These are phyloP conservation scores for Myxocyprinus asiaticus DNA, from an alignment of 2,113 vertebrate genomes.

Conservation along the genomic window DNA sequence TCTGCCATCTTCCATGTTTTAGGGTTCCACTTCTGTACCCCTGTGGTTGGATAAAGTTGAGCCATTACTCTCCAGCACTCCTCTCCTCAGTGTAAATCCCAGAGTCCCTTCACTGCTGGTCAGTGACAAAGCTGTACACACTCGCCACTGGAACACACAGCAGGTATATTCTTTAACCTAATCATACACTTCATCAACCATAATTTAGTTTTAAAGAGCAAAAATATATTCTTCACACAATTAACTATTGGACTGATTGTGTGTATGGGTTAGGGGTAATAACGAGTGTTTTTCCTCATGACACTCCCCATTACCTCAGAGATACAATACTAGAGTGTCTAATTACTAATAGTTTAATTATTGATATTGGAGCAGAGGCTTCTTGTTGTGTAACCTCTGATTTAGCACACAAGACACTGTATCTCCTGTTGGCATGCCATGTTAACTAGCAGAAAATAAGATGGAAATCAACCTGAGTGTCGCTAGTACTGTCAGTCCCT, in stretches of 20 bases:
- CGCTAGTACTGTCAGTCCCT: conserved; percentile 7
- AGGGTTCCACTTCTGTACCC: conserved; percentile 67
- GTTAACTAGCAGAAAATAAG: conserved; percentile 11
- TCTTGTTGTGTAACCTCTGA: conserved; percentile 44
- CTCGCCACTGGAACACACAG: conserved; percentile 74
- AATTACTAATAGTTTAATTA: conserved; percentile 62
- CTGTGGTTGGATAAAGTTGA: conserved; percentile 67
- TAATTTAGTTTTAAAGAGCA: not conserved
- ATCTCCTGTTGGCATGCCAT: conserved; percentile 25
- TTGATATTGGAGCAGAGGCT: conserved; percentile 53
- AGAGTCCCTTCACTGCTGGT: conserved; percentile 58
- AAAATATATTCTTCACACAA: not conserved
- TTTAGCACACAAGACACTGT: conserved; percentile 46
- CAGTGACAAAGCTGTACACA: conserved; percentile 42
- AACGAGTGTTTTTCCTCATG: conserved; percentile 17
- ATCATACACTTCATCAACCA: not conserved
- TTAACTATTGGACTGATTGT: not conserved
- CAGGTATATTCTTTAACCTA: conserved; percentile 63
- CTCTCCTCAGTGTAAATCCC: conserved; percentile 68
- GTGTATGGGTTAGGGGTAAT: conserved; percentile 11
- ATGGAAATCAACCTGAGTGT: not conserved
- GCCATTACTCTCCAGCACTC: conserved; percentile 68
- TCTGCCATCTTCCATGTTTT: not conserved
- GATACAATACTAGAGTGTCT: conserved; percentile 36
- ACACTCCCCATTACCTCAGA: conserved; percentile 42